Percentiles rank a stretch among this genome's conserved stretches.
Evolutionary conservation across 2,888 invertebrate genomes (phyloP).

Genomic region (Leptopilina myrica): DNA sequence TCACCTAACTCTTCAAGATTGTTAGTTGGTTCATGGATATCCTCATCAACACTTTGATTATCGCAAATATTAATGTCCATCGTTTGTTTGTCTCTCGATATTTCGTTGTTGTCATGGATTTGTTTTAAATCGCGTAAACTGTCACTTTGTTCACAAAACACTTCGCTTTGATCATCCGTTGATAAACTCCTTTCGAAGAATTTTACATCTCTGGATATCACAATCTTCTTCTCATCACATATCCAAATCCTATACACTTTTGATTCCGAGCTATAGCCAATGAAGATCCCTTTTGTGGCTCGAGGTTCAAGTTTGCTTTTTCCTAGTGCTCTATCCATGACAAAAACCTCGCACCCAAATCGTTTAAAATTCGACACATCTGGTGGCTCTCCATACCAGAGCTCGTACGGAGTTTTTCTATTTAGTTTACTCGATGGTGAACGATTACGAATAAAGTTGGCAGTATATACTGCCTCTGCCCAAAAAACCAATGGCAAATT

Average conservation of each 20-base stretch:
- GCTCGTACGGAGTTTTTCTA: background rate
- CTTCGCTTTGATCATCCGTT: too few species aligned
- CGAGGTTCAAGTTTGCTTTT: slow-evolving; percentile 32
- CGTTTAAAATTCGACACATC: background rate
- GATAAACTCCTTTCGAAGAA: slow-evolving; percentile 4
- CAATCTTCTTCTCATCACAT: slow-evolving; percentile 18
- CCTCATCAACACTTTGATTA: too few species aligned
- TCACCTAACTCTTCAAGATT: too few species aligned
- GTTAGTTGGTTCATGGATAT: too few species aligned
- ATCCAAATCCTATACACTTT: slow-evolving; percentile 41
- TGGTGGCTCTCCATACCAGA: background rate
- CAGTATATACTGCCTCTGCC: slow-evolving; percentile 9
- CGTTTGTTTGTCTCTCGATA: too few species aligned
- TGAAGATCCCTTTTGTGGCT: slow-evolving; percentile 30
- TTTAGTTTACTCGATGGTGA: background rate
- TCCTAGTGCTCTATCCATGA: slow-evolving; percentile 55
- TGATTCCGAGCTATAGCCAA: slow-evolving; percentile 33
- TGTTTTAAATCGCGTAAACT: background rate
- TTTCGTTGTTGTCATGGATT: too few species aligned
- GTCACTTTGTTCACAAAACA: too few species aligned
- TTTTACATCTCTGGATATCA: slow-evolving; percentile 30
- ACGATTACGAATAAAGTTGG: background rate
- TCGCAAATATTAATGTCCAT: too few species aligned
- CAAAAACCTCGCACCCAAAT: slow-evolving; percentile 40
- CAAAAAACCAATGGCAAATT: slow-evolving; percentile 21